Percentiles rank a stretch among this genome's conserved stretches.
phyloP scores from a whole-genome alignment of 2,113 vertebrate species.

The Cephalopholis sonnerati region DNA sequence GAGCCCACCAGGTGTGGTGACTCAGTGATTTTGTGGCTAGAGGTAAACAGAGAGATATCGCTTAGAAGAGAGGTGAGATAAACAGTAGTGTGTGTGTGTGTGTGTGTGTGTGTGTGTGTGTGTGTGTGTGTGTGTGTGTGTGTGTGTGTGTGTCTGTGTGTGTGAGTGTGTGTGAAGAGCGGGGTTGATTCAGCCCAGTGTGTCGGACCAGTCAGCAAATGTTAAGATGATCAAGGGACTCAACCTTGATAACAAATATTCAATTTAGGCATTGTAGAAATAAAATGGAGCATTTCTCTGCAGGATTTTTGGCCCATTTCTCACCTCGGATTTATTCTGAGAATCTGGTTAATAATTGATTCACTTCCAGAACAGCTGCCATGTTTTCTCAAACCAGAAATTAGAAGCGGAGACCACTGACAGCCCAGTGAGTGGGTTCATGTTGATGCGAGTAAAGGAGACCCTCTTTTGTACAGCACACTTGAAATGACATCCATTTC shows the following conservation, averaged over 20 bases:
- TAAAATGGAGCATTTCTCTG: not conserved
- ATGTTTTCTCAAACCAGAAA: constrained; percentile 10
- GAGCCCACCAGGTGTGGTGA: not conserved
- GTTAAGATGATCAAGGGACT: not conserved
- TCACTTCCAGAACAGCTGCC: constrained; percentile 23
- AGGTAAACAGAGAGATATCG: not conserved
- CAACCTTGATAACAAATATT: not conserved
- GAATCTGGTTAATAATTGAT: not conserved
- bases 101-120: no score
- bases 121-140: no score
- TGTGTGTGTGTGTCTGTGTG: no score
- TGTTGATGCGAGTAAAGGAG: constrained; percentile 11
- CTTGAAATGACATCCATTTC: constrained; percentile 29
- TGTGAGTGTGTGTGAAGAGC: no score
- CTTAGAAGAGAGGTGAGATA: not conserved
- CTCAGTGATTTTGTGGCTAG: not conserved
- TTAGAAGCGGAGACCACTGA: constrained; percentile 1
- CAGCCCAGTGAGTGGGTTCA: constrained; percentile 1
- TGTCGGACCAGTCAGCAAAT: not conserved
- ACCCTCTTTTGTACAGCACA: constrained; percentile 14
- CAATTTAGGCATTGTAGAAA: not conserved
- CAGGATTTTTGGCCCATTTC: not conserved
- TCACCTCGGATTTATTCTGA: constrained; percentile 2
- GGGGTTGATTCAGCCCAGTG: no score
- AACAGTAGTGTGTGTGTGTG: not conserved